phyloP scores from a whole-genome alignment of 2,888 invertebrate genomes.

The Himalopsyche kuldschensis region DNA sequence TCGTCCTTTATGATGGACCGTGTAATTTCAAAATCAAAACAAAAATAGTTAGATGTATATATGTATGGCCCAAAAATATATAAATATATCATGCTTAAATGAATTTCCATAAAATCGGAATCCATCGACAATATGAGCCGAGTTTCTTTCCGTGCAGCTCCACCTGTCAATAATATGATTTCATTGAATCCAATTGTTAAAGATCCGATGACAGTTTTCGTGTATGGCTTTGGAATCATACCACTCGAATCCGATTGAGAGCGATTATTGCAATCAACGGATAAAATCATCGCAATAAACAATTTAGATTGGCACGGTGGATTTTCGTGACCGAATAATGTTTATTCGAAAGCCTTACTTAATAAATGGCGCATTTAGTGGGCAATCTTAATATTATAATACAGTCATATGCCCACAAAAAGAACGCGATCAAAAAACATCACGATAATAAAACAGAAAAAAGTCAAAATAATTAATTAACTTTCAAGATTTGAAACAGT shows the following conservation, averaged over 20 bases:
- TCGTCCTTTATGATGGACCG: too few relatives aligned
- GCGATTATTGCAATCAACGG: conserved; percentile 19
- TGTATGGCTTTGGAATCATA: neutral
- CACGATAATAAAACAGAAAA: too few relatives aligned
- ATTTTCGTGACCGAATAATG: conserved; percentile 30
- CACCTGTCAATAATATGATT: too few relatives aligned
- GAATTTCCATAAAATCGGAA: too few relatives aligned
- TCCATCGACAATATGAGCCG: too few relatives aligned
- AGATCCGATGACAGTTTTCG: neutral
- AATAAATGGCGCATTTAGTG: neutral
- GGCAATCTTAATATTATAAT: neutral
- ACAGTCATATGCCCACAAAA: neutral
- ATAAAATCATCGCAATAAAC: conserved; percentile 34
- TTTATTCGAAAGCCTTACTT: neutral
- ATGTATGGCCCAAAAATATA: too few relatives aligned
- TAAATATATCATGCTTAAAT: too few relatives aligned
- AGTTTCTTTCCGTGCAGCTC: too few relatives aligned
- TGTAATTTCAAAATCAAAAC: too few relatives aligned
- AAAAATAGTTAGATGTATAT: too few relatives aligned
- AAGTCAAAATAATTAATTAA: too few relatives aligned
- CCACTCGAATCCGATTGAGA: neutral
- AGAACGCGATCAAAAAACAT: neutral
- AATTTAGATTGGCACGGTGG: conserved; percentile 27
- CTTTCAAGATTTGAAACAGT: too few relatives aligned
- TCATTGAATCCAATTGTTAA: neutral